Evolutionary conservation across 2,113 vertebrate genomes (phyloP).

Genomic region (Cyanocitta stelleri): DNA sequence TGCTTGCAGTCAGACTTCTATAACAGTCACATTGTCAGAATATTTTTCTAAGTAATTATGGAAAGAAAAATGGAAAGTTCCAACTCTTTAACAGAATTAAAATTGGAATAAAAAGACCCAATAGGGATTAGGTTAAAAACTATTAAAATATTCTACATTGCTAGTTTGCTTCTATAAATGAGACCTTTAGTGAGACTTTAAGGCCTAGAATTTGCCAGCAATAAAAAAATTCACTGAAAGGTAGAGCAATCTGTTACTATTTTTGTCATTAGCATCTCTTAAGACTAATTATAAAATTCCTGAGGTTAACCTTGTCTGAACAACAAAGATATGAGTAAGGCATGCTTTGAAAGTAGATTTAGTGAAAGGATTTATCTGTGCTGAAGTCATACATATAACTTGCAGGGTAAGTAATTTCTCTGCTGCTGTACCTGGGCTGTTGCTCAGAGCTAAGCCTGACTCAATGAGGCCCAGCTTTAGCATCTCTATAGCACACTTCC

Average conservation of each 20-base stretch:
- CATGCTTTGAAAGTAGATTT: not conserved
- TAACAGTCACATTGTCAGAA: not conserved
- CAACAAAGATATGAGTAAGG: not conserved
- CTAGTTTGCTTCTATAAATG: not conserved
- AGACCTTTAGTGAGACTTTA: not conserved
- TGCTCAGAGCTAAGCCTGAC: not conserved
- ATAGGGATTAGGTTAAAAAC: not conserved
- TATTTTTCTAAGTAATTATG: not conserved
- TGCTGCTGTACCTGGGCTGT: not conserved
- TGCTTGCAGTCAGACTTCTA: not conserved
- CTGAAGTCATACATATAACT: not conserved
- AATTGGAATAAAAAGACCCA: not conserved
- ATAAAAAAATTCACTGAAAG: not conserved
- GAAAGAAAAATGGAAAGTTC: not conserved
- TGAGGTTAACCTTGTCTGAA: not conserved
- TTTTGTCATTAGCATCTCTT: not conserved
- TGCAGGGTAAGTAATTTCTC: not conserved
- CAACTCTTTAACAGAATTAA: not conserved
- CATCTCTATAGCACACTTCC: not conserved
- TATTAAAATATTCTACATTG: not conserved
- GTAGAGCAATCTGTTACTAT: not conserved
- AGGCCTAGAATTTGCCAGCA: not conserved
- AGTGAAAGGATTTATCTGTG: not conserved
- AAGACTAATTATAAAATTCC: not conserved
- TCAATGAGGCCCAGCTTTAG: not conserved